A percentile compares a stretch with the other conserved stretches of the same genome.
These are phyloP conservation scores for Tortrix viridana DNA, from an alignment of 2,888 invertebrate species.

Conservation along the genomic window DNA sequence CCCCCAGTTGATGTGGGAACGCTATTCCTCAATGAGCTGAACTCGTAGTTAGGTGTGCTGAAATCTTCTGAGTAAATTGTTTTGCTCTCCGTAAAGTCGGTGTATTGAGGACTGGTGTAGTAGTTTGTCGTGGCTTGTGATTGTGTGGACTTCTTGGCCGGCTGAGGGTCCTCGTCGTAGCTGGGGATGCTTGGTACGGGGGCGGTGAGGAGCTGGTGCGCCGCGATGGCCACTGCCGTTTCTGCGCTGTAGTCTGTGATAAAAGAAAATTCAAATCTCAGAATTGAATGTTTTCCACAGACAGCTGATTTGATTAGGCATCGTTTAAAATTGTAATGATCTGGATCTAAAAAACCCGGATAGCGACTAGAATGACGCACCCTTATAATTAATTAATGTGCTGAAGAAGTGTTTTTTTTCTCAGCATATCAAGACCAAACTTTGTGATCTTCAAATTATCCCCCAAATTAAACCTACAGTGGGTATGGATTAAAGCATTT, in stretches of 20 bases:
- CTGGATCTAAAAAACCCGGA: no score
- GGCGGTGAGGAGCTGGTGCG: conserved; percentile 75
- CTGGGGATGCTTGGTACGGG: conserved; percentile 69
- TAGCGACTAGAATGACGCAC: no score
- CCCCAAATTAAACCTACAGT: no score
- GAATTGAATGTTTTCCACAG: no score
- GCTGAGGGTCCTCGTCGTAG: conserved; percentile 61
- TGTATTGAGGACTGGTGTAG: conserved; percentile 65
- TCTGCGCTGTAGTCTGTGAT: conserved; percentile 68
- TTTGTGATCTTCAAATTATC: no score
- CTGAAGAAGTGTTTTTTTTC: no score
- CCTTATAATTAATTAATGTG: no score
- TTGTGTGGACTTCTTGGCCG: conserved; percentile 51
- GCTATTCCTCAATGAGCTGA: conserved; percentile 39
- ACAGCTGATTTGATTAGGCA: no score
- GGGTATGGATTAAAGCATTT: neutral
- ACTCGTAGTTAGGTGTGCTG: conserved; percentile 60
- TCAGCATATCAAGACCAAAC: no score
- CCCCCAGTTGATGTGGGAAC: conserved; percentile 25
- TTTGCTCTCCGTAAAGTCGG: conserved; percentile 52
- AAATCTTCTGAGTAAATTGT: conserved; percentile 52
- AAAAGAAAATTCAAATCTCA: neutral
- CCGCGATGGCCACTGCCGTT: conserved; percentile 76
- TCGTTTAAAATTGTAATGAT: no score
- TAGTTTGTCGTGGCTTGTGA: conserved; percentile 60